These are phyloP conservation scores for Ochotona curzoniae DNA, from an alignment of 2,113 vertebrate species.

Conservation along the genomic window DNA sequence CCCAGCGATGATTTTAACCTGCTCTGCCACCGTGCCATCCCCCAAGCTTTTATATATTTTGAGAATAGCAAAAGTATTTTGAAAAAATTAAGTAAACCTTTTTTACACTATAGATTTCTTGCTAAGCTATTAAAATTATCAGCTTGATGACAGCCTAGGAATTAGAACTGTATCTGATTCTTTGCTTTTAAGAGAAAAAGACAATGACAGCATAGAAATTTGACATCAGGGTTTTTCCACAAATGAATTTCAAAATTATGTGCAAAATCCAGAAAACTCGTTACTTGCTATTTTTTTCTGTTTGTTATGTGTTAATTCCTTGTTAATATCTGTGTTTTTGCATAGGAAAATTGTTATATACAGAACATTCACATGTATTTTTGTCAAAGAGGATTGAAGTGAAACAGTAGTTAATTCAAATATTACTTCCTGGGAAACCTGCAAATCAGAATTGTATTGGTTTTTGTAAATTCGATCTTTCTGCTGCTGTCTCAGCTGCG, in stretches of 20 bases:
- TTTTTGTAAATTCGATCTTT: constrained; percentile 16
- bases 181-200: constrained; percentile 25
- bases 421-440: background rate
- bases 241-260: background rate
- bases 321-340: background rate
- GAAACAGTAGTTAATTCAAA: background rate
- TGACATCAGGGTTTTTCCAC: background rate
- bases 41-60: constrained; percentile 30
- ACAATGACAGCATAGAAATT: background rate
- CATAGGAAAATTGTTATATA: background rate
- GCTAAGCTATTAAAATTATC: constrained; percentile 24
- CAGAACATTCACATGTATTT: background rate
- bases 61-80: constrained; percentile 28
- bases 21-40: too few species aligned
- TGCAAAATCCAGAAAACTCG: background rate
- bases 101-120: background rate
- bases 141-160: background rate
- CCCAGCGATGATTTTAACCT: too few species aligned
- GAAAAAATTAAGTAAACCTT: constrained; percentile 53
- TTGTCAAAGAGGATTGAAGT: background rate
- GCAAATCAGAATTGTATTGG: background rate
- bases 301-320: background rate
- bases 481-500: background rate
- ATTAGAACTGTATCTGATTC: background rate
- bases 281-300: background rate